phyloP scores from a whole-genome alignment of 1,140 invertebrate genomes.

The Spodoptera litura region DNA sequence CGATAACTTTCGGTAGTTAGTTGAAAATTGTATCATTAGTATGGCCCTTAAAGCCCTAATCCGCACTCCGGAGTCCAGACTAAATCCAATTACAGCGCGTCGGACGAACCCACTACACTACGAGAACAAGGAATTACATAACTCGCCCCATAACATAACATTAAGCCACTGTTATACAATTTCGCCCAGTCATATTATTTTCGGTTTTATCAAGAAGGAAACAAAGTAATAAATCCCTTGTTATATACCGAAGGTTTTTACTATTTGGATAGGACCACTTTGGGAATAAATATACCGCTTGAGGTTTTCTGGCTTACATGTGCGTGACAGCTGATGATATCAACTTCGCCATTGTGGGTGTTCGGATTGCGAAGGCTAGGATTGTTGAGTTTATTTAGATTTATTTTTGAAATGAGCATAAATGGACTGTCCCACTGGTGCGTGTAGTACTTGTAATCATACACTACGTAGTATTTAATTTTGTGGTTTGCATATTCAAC shows the following conservation, averaged over 20 bases:
- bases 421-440: no score
- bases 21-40: constrained; percentile 56
- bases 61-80: constrained; percentile 77
- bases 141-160: neutral
- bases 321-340: constrained; percentile 1
- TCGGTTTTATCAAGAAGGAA: constrained; percentile 23
- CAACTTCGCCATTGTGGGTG: neutral
- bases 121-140: constrained; percentile 40
- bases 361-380: no score
- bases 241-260: constrained; percentile 29
- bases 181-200: constrained; percentile 16
- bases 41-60: constrained; percentile 73
- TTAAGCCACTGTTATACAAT: constrained; percentile 6
- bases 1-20: constrained; percentile 34
- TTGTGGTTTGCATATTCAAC: no score
- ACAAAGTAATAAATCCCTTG: constrained; percentile 17
- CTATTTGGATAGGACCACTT: constrained; percentile 22
- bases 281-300: neutral
- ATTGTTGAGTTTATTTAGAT: no score
- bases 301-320: constrained; percentile 10
- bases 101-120: constrained; percentile 11
- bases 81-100: constrained; percentile 77
- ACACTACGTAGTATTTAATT: no score
- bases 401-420: no score
- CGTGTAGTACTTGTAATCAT: no score